Evolutionary conservation across 1,140 invertebrate species (phyloP).

Genomic region (Cryptotermes secundus): DNA sequence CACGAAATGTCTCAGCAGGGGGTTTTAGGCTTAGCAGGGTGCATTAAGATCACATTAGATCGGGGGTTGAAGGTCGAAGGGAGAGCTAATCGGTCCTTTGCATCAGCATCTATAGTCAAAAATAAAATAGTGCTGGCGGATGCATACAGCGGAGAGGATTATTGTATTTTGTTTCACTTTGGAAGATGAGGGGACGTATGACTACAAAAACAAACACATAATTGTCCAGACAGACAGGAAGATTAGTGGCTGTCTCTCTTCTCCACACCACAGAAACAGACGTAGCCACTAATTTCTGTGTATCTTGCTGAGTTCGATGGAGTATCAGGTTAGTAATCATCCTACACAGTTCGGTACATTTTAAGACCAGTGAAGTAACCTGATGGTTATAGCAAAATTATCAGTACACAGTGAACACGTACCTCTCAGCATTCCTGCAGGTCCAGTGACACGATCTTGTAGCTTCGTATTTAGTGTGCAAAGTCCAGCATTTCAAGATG

Average conservation of each 20-base stretch:
- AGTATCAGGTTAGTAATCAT: too few relatives aligned
- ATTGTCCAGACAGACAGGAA: not conserved
- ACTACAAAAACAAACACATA: not conserved
- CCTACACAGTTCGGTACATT: too few relatives aligned
- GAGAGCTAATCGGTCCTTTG: not conserved
- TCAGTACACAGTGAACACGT: too few relatives aligned
- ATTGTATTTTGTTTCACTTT: not conserved
- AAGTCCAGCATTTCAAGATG: too few relatives aligned
- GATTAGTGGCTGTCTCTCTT: not conserved
- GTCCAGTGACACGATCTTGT: too few relatives aligned
- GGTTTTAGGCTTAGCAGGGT: not conserved
- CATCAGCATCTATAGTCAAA: not conserved
- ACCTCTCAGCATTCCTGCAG: too few relatives aligned
- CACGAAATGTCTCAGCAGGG: not conserved
- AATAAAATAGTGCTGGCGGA: not conserved
- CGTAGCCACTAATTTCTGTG: too few relatives aligned
- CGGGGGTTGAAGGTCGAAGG: not conserved
- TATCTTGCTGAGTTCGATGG: too few relatives aligned
- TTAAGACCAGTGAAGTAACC: too few relatives aligned
- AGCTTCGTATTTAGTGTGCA: too few relatives aligned
- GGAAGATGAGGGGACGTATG: not conserved
- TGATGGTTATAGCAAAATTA: too few relatives aligned
- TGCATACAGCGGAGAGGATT: not conserved
- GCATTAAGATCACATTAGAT: conserved; percentile 7
- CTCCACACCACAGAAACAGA: too few relatives aligned